Evolutionary conservation across 2,888 invertebrate genomes (phyloP).

Genomic region (Phaedon cochleariae): DNA sequence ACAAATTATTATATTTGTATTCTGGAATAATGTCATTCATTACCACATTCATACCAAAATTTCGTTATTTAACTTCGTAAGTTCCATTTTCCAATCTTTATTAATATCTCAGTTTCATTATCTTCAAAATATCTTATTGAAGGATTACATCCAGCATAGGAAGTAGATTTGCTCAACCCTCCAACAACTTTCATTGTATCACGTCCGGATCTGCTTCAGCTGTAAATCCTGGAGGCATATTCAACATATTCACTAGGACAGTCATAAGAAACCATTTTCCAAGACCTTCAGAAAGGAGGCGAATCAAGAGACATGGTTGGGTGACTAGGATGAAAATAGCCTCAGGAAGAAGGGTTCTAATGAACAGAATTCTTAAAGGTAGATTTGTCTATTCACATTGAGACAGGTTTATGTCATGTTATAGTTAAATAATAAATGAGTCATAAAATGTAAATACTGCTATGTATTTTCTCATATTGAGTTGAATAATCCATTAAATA

Average conservation of each 20-base stretch:
- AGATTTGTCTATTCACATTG: constrained; percentile 74
- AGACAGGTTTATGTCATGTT: background rate
- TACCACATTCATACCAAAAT: background rate
- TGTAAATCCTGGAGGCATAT: constrained; percentile 51
- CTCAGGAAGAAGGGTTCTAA: constrained; percentile 74
- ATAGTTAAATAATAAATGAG: background rate
- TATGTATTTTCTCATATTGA: background rate
- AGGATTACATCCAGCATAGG: background rate
- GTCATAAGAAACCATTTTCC: constrained; percentile 77
- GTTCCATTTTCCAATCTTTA: background rate
- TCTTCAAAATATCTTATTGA: background rate
- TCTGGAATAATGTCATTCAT: background rate
- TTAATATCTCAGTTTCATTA: background rate
- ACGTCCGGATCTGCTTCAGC: constrained; percentile 19
- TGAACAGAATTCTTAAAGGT: constrained; percentile 81
- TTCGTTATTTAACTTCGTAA: background rate
- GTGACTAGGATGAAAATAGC: constrained; percentile 73
- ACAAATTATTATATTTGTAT: too few species aligned
- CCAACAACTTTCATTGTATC: constrained; percentile 30
- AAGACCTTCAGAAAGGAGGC: constrained; percentile 75
- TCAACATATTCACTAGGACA: constrained; percentile 56
- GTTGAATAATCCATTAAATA: too few species aligned
- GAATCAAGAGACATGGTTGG: constrained; percentile 78
- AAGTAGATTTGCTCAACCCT: constrained; percentile 17
- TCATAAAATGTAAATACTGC: background rate